phyloP scores from a whole-genome alignment of 2,797 vertebrate genomes.

The Eremophila alpestris region DNA sequence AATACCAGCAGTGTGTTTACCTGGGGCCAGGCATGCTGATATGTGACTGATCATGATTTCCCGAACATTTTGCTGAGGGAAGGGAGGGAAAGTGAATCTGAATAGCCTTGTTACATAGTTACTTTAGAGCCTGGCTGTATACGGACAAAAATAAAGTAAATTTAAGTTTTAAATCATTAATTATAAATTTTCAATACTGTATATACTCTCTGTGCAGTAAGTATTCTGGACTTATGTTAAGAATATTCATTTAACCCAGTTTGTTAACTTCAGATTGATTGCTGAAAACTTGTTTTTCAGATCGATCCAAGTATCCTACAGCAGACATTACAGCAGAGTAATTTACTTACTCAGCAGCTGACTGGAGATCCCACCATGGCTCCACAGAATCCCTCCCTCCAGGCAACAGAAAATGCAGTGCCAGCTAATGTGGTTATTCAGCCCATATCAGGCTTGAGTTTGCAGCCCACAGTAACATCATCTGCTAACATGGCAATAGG shows the following conservation, averaged over 20 bases:
- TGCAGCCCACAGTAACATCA: conserved; percentile 84
- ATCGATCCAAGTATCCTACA: conserved; percentile 92
- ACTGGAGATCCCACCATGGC: conserved; percentile 80
- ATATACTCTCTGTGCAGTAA: neutral
- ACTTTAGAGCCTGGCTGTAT: neutral
- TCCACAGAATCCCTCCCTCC: conserved; percentile 79
- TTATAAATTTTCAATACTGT: neutral
- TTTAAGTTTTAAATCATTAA: neutral
- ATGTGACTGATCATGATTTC: neutral
- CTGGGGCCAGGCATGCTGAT: neutral
- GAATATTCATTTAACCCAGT: neutral
- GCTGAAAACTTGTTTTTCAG: conserved; percentile 71
- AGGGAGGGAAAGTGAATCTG: neutral
- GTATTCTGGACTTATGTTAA: neutral
- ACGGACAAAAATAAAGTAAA: neutral
- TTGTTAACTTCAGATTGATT: neutral
- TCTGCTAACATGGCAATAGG: conserved; percentile 84
- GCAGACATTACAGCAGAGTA: conserved; percentile 91
- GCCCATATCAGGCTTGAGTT: conserved; percentile 87
- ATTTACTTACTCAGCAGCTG: conserved; percentile 87
- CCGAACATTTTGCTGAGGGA: neutral
- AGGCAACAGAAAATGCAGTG: conserved; percentile 80
- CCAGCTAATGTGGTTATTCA: conserved; percentile 92
- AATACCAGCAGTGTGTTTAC: neutral
- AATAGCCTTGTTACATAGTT: neutral